Evolutionary conservation across 1,140 invertebrate genomes (phyloP), one percentile per base, ranked within the genome.

Genomic region (Saccostrea echinata): DNA sequence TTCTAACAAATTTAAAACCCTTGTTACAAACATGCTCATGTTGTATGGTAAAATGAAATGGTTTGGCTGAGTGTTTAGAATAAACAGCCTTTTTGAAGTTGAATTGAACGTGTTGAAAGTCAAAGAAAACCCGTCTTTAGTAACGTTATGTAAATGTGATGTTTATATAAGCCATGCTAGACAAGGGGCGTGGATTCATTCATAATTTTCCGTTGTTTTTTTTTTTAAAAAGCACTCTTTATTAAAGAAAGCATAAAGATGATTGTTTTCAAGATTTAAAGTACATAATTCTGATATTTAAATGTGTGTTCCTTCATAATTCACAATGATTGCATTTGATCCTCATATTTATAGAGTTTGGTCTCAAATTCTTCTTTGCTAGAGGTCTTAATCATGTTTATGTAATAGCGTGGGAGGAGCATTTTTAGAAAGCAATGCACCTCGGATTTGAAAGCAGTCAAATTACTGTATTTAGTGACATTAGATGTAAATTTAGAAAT

Each of bases 31-130:
- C 68, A 76, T 76, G 27, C 68, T 76, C 68, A 76, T 76, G 68
- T 76, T 76, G 68, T 76, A 76, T 76, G 68, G 68, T 3, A 76
- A 13, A 76, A 76, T 76, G 30, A 76, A 76, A 76, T 76, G 68
- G 68, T 27, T 76, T 76, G 24, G 68, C 68, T 30, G 13, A 12
- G 27, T 76, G 68, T 76, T 76, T 76, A 27, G 0, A 76, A 76
- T 30, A 76, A 76, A 76, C 68, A 76, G 68, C 13, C 13, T 33
- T 76, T 76, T 76, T 76, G 68, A 76, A 76, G 68, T 76, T 27
- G 13, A 27, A 33, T 76, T 76, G 68, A 76, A 76, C 27, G 68
- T 76, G 68, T 76, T 27, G 27, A 76, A 76, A 76, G 68, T 76
- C 68, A 13, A 33, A 30, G 68, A 16, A 76, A 76, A 76, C 68